phyloP scores from a whole-genome alignment of 2,797 vertebrate species.

The Gallinago stenura region DNA sequence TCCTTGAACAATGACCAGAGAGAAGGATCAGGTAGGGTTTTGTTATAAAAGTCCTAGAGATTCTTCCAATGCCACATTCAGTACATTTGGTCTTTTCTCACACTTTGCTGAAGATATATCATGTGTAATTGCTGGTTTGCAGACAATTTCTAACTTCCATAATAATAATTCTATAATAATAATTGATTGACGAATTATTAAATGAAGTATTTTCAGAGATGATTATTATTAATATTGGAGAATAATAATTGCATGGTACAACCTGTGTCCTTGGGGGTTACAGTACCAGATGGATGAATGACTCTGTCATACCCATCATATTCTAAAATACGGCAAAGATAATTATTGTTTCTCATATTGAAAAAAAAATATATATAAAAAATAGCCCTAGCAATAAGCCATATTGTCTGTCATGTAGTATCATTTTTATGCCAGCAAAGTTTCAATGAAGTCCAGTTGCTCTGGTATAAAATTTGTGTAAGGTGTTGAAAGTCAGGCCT shows the following conservation, averaged over 20 bases:
- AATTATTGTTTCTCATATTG: background rate
- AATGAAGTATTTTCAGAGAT: background rate
- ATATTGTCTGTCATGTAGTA: background rate
- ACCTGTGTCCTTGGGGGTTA: background rate
- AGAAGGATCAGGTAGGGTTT: background rate
- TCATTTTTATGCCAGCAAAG: background rate
- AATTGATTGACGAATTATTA: background rate
- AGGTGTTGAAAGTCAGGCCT: constrained; percentile 4
- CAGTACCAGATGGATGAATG: background rate
- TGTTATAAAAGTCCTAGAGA: background rate
- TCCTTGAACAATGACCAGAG: background rate
- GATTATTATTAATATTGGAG: background rate
- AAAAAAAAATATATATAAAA: background rate
- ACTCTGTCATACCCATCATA: background rate
- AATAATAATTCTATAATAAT: background rate
- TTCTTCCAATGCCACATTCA: background rate
- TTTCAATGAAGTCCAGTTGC: background rate
- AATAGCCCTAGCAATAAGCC: background rate
- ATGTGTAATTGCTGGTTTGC: background rate
- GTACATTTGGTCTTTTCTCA: background rate
- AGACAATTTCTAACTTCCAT: background rate
- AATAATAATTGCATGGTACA: background rate
- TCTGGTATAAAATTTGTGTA: background rate
- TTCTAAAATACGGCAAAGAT: background rate
- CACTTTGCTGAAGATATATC: background rate